Conservation (phyloP, 2,888 invertebrate species). For the Abrostola triplasia region DNA sequence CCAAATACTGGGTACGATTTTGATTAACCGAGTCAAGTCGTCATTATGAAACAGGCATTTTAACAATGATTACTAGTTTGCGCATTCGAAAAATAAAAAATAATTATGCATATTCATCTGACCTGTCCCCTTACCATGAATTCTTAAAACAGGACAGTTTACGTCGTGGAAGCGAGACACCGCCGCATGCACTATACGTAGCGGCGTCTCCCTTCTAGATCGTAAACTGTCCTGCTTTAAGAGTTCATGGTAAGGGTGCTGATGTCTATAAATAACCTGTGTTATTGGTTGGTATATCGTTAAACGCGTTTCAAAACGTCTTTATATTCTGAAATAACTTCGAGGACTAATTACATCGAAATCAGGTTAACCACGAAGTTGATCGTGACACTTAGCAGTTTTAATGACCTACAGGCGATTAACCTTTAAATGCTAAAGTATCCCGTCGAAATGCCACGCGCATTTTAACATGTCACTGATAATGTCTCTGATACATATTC, state of each 20-base stretch:
- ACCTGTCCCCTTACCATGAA: too few relatives aligned
- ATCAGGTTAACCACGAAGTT: constrained; percentile 13
- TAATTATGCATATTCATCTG: too few relatives aligned
- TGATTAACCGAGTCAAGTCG: constrained; percentile 8
- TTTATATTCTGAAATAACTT: background rate
- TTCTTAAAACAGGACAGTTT: too few relatives aligned
- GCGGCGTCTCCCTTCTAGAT: too few relatives aligned
- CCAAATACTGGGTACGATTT: constrained; percentile 3
- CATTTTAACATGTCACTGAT: constrained; percentile 43
- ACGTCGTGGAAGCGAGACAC: too few relatives aligned
- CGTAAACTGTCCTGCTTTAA: too few relatives aligned
- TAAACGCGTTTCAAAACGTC: too few relatives aligned
- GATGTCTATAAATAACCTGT: too few relatives aligned
- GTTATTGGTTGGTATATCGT: too few relatives aligned
- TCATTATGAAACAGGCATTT: background rate
- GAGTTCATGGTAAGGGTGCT: too few relatives aligned
- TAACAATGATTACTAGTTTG: background rate
- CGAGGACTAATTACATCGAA: constrained; percentile 11
- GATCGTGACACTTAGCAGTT: constrained; percentile 59
- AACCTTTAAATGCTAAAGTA: constrained; percentile 70
- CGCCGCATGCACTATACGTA: too few relatives aligned
- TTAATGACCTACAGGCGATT: constrained; percentile 57
- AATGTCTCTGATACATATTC: constrained; percentile 35
- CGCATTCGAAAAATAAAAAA: too few relatives aligned
- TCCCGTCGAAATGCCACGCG: constrained; percentile 51